Percentiles rank a stretch among this genome's conserved stretches.
phyloP scores from a whole-genome alignment of 1,140 invertebrate species.

The Hycleus cichorii region DNA sequence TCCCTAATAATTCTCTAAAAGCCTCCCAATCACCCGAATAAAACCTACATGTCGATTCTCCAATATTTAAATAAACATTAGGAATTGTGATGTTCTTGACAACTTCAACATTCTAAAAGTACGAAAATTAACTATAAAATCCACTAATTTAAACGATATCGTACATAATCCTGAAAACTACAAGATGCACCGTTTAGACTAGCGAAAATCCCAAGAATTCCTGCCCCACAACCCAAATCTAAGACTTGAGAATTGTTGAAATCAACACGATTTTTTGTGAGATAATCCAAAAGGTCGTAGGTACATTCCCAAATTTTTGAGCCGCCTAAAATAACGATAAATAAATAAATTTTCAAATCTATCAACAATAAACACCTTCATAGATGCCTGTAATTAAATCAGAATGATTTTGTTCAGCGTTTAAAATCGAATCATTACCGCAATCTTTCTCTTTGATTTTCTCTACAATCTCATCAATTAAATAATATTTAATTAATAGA shows the following conservation, averaged over 20 bases:
- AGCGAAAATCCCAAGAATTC: constrained; percentile 69
- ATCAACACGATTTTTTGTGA: constrained; percentile 43
- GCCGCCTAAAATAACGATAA: constrained; percentile 54
- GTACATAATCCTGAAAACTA: constrained; percentile 90
- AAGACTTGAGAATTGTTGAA: constrained; percentile 53
- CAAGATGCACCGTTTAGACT: constrained; percentile 51
- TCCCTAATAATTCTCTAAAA: constrained; percentile 46
- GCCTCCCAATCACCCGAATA: constrained; percentile 75
- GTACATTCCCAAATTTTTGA: constrained; percentile 88
- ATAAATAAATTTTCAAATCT: constrained; percentile 11
- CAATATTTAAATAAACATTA: constrained; percentile 65
- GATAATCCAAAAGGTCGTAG: constrained; percentile 62
- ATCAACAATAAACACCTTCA: constrained; percentile 50
- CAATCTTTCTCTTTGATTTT: not conserved
- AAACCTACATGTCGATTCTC: constrained; percentile 53
- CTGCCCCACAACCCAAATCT: constrained; percentile 83
- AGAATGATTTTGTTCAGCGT: constrained; percentile 60
- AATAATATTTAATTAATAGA: not conserved
- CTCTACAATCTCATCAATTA: not conserved
- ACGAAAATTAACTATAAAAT: not conserved
- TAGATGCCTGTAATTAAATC: constrained; percentile 64
- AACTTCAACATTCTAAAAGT: constrained; percentile 70
- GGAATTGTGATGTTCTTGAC: constrained; percentile 65
- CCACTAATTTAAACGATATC: constrained; percentile 29
- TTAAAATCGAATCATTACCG: constrained; percentile 42